Conservation (phyloP, 1,140 invertebrate genomes). For the Hesperophylax magnus region DNA sequence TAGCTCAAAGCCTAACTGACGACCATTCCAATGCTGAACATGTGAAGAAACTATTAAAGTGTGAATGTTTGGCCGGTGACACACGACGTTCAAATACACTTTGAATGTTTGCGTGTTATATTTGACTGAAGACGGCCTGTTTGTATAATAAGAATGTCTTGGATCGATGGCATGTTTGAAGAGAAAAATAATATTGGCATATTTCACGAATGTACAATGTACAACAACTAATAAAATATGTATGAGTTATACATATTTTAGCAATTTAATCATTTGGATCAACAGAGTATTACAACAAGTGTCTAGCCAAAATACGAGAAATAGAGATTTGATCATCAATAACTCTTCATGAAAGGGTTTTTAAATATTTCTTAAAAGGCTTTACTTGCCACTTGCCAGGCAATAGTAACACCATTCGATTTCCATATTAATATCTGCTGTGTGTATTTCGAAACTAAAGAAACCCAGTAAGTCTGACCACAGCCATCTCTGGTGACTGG, state of each 20-base stretch:
- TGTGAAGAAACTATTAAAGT: constrained; percentile 24
- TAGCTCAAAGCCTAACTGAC: neutral
- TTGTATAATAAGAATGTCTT: neutral
- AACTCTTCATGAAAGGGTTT: no score
- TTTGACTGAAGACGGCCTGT: constrained; percentile 16
- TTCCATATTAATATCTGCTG: neutral
- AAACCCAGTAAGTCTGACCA: constrained; percentile 5
- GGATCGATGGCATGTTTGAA: constrained; percentile 1
- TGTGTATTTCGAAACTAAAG: constrained; percentile 6
- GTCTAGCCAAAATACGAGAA: no score
- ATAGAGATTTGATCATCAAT: no score
- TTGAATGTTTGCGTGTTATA: constrained; percentile 9
- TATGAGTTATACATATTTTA: no score
- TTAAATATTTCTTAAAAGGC: no score
- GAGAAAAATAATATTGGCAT: neutral
- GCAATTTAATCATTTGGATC: no score
- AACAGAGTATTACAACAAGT: no score
- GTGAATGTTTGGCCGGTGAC: constrained; percentile 12
- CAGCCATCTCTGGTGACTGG: neutral
- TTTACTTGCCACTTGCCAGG: no score
- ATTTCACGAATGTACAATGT: no score
- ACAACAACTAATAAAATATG: no score
- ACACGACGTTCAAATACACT: constrained; percentile 13
- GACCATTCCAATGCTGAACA: neutral
- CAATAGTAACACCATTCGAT: neutral